Percentiles rank a stretch among this genome's conserved stretches.
phyloP scores from a whole-genome alignment of 2,888 invertebrate species.

The Dicycla oo region DNA sequence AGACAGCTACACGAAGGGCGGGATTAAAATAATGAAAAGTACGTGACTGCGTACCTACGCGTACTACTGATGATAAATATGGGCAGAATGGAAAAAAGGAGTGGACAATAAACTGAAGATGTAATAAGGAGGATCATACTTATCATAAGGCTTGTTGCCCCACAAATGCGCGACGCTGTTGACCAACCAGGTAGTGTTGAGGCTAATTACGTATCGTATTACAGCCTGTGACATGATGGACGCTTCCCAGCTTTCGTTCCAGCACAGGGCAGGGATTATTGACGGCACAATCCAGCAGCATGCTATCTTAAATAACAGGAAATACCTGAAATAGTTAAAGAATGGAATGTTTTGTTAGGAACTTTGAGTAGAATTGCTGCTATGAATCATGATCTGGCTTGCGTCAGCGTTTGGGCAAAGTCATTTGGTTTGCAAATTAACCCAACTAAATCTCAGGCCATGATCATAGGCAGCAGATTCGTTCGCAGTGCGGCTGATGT shows the following conservation, averaged over 20 bases:
- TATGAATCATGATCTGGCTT: too few relatives aligned
- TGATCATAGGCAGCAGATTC: too few relatives aligned
- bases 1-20: too few relatives aligned
- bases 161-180: slow-evolving; percentile 96
- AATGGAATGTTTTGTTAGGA: neutral
- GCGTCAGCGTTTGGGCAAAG: too few relatives aligned
- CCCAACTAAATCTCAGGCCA: too few relatives aligned
- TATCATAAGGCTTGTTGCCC: slow-evolving; percentile 94
- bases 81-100: neutral
- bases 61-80: slow-evolving; percentile 1
- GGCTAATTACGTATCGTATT: slow-evolving; percentile 93
- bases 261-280: slow-evolving; percentile 92
- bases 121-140: slow-evolving; percentile 80
- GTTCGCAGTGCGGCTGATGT: too few relatives aligned
- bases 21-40: too few relatives aligned
- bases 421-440: too few relatives aligned
- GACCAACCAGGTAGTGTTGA: slow-evolving; percentile 97
- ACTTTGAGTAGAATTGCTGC: neutral
- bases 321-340: slow-evolving; percentile 89
- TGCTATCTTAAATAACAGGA: slow-evolving; percentile 91
- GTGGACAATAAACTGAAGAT: neutral
- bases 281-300: slow-evolving; percentile 94
- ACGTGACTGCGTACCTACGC: too few relatives aligned
- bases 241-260: slow-evolving; percentile 91
- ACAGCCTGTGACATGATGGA: slow-evolving; percentile 91